phyloP scores from a whole-genome alignment of 2,113 vertebrate genomes.

The Dasyurus viverrinus region DNA sequence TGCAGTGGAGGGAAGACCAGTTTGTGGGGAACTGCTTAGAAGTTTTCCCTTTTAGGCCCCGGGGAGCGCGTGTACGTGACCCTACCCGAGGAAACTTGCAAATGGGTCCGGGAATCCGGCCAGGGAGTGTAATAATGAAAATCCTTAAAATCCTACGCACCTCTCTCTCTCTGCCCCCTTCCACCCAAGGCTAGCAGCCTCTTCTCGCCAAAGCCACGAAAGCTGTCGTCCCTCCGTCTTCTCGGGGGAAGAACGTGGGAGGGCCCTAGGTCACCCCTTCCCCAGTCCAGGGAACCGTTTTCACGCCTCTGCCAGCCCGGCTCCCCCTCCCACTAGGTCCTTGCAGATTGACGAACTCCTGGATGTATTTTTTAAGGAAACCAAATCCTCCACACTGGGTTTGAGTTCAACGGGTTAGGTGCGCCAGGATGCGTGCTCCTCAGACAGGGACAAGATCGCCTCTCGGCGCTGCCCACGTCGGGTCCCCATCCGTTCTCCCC shows the following conservation, averaged over 20 bases:
- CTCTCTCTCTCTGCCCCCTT: not conserved
- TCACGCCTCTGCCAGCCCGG: not conserved
- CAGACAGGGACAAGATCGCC: not conserved
- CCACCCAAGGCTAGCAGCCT: not conserved
- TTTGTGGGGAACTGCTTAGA: not conserved
- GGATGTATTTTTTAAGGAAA: not conserved
- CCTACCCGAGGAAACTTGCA: not conserved
- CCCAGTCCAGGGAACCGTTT: not conserved
- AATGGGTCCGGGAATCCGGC: not conserved
- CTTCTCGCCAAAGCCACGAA: not conserved
- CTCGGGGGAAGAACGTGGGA: not conserved
- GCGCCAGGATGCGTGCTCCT: not conserved
- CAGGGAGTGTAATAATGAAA: not conserved
- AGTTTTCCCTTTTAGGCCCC: not conserved
- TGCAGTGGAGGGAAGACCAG: not conserved
- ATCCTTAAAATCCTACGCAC: not conserved
- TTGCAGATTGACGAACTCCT: not conserved
- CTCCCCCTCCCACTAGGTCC: not conserved
- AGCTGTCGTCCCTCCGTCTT: not conserved
- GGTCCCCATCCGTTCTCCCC: not conserved
- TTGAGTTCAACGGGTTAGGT: not conserved
- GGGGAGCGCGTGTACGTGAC: not conserved
- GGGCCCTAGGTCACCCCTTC: not conserved
- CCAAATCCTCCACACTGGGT: not conserved
- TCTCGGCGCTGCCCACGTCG: not conserved